Conservation (phyloP, 2,888 invertebrate genomes). For the Drosophila neotestacea region DNA sequence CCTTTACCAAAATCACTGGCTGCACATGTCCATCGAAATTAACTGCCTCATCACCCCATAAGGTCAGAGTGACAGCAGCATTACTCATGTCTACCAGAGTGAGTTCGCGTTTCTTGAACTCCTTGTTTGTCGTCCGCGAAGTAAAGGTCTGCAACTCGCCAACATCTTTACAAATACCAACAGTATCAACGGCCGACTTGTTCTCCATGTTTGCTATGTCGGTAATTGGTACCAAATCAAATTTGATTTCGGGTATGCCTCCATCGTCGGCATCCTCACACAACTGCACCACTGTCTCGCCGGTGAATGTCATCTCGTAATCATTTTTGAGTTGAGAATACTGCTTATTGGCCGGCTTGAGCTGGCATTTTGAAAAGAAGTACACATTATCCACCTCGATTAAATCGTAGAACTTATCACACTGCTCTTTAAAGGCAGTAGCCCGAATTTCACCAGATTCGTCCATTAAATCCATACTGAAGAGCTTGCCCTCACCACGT, state of each 20-base stretch:
- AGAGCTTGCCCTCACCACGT: conserved; percentile 96
- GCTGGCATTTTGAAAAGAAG: conserved; percentile 91
- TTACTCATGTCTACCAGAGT: conserved; percentile 94
- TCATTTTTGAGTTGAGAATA: conserved; percentile 94
- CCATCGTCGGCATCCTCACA: conserved; percentile 86
- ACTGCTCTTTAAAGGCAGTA: conserved; percentile 94
- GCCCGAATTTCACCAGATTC: conserved; percentile 97
- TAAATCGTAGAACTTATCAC: conserved; percentile 95
- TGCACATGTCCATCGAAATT: conserved; percentile 91
- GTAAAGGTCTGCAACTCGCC: conserved; percentile 91
- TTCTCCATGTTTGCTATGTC: conserved; percentile 89
- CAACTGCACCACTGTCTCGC: conserved; percentile 89
- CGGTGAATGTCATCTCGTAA: conserved; percentile 96
- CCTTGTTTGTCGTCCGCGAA: conserved; percentile 91
- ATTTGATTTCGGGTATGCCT: conserved; percentile 91
- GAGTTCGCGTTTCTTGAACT: conserved; percentile 95
- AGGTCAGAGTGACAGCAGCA: conserved; percentile 91
- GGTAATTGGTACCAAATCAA: conserved; percentile 91
- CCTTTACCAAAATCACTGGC: conserved; percentile 95
- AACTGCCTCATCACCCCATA: conserved; percentile 97
- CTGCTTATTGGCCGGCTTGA: conserved; percentile 98
- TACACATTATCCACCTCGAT: conserved; percentile 96
- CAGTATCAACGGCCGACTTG: conserved; percentile 92
- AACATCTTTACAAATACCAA: conserved; percentile 93
- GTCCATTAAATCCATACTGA: conserved; percentile 96